Base-by-base conservation (phyloP, 1,140 invertebrate genomes). In the Temnothorax curvispinosus region DNA sequence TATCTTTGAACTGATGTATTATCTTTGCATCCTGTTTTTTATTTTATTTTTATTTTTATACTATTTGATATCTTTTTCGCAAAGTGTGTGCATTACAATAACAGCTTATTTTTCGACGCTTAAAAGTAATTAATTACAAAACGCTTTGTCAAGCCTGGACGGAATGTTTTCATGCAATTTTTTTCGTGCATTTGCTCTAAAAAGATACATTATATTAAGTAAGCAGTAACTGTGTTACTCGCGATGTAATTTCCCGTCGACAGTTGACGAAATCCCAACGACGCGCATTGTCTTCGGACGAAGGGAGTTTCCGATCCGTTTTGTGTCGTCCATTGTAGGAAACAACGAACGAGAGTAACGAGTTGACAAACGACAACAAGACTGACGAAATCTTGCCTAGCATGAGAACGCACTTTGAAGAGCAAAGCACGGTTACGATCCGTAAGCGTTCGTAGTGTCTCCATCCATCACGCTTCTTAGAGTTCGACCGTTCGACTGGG, bases 371-470 rank as follows among this genome's bases (percentile, higher is more conserved):
- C 85, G 88, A 85, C 80, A 69, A 90, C 89, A 90, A 81, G 86
- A 87, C 71, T 67, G 54, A 74, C 3, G 80, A 56, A 87, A 85
- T 84, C 84, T 65, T 64, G 7, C 72, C 67, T 75, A 88, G 89
- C 90, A 91, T 54, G 90, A 65, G 87, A 90, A 91, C 65, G 90
- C 90, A 91, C 90, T 91, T 91, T 88, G 78, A 82, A 84, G 64
- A 87, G 88, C 84, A 54, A 27, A 78, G 84, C 35, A 82, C 80
- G 41, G 35, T 74, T 69, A 84, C 77, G 74, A 47, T 35, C 58
- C 64, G 76, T 86, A 76, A 86, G 38, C 60, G 89, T 47, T 69
- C 84, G 47, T 35, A 60, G 54, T 90, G 89, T 91, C 89, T 78
- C 87, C 89, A 90, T 91, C 81, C 89, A 88, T 91, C 90, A 90